phyloP scores from a whole-genome alignment of 2,888 invertebrate species.

The Eupithecia subfuscata region DNA sequence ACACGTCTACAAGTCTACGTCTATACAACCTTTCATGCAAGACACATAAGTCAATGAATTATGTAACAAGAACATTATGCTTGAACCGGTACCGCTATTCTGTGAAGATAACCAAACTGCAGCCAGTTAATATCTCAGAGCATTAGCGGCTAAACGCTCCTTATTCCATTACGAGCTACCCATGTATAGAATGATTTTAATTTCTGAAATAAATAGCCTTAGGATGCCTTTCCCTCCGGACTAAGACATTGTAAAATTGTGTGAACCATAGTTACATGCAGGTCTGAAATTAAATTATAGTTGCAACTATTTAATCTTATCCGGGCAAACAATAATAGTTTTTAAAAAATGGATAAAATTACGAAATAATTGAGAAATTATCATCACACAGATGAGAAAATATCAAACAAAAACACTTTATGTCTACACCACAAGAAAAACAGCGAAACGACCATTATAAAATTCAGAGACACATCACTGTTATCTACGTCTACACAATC shows the following conservation, averaged over 20 bases:
- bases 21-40: neutral
- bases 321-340: too few species aligned
- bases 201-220: too few species aligned
- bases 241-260: too few species aligned
- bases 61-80: neutral
- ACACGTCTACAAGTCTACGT: too few species aligned
- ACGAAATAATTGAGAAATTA: neutral
- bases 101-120: slow-evolving; percentile 5
- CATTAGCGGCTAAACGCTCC: slow-evolving; percentile 19
- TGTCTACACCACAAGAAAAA: neutral
- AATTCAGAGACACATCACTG: neutral
- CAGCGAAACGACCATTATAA: neutral
- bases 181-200: too few species aligned
- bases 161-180: too few species aligned
- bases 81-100: neutral
- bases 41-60: neutral
- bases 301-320: too few species aligned
- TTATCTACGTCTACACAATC: neutral
- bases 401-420: neutral
- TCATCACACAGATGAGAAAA: neutral
- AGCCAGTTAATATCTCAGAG: slow-evolving; percentile 12
- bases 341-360: too few species aligned
- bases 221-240: neutral
- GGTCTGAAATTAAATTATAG: too few species aligned
- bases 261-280: too few species aligned